Evolutionary conservation across 2,113 vertebrate species (phyloP), one percentile per base, ranked within the genome.

Genomic region (Chamaea fasciata): DNA sequence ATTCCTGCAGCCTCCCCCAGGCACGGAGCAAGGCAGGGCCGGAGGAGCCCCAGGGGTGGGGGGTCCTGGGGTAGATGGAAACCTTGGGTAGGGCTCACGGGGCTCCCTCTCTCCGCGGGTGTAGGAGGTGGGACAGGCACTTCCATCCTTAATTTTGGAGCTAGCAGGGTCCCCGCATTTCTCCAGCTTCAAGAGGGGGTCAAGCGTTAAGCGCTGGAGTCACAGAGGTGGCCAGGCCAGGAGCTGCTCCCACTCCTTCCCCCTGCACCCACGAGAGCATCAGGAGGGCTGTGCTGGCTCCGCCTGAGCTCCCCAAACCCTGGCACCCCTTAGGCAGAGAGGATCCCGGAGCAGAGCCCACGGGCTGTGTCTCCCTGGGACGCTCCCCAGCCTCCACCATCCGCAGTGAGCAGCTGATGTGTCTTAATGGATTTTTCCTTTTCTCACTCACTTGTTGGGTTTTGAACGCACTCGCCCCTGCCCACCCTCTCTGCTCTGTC

Each of bases 171-270:
- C 8, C 7, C 20, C 31, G 42, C 7, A 15, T 5, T 17, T 7
- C 67, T 28, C 26, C 42, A 11, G 8, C 8, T 67, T n/a, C n/a
- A 22, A 7, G 30, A 23, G 50, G 16, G 16, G 3, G 4, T 8
- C 20, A 20, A 0, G 68, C 3, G 0, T 42, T 19, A 11, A 28
- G 15, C 0, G 2, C 55, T 24, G 47, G 37, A 28, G 15, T 7
- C 9, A 2, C 7, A 11, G 7, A 22, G 5, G 12, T 3, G 12
- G 31, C 57, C 44, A 10, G 57, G 17, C 39, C 64, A 27, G 20
- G 39, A n/a, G 3, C 62, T 64, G 56, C 30, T 26, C 39, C 64
- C 3, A 4, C 50, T 31, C 35, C 67, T 31, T 28, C 81, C 42
- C 33, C 41, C 17, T 11, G 33, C 30, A 6, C 30, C 30, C 69